Percentiles rank a stretch among this genome's conserved stretches.
Evolutionary conservation across 2,888 invertebrate species (phyloP).

Genomic region (Acanthococcus lagerstroemiae): DNA sequence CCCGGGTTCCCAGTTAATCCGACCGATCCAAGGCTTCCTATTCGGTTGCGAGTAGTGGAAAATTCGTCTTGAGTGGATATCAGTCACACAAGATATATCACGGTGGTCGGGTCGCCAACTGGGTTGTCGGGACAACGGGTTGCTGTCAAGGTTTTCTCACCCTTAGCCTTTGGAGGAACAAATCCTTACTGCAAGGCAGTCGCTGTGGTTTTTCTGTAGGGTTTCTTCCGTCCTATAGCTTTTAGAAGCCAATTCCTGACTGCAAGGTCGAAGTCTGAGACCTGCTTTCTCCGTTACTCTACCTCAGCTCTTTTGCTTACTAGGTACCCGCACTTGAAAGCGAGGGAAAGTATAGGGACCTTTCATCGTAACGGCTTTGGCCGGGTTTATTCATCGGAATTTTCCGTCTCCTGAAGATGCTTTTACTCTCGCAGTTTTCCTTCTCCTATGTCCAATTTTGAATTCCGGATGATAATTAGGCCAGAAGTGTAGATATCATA

Average conservation of each 20-base stretch:
- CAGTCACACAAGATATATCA: no score
- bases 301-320: neutral
- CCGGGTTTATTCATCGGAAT: neutral
- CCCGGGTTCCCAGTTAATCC: neutral
- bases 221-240: no score
- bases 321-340: neutral
- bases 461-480: no score
- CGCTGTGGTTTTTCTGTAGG: neutral
- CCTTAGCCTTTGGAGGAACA: neutral
- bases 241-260: neutral
- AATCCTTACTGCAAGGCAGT: neutral
- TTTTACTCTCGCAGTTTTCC: no score
- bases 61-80: no score
- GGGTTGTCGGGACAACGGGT: neutral
- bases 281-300: neutral
- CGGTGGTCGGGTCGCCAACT: neutral
- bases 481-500: no score
- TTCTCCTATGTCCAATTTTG: no score
- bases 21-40: neutral
- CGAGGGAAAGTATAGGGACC: neutral
- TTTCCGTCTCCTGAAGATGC: neutral
- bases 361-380: neutral
- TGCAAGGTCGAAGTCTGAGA: neutral
- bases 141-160: neutral
- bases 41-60: neutral